A percentile compares a stretch with the other conserved stretches of the same genome.
These are phyloP conservation scores for Spongilla lacustris DNA, from an alignment of 37 sponge, comb jelly and placozoan genomes.

Conservation along the genomic window DNA sequence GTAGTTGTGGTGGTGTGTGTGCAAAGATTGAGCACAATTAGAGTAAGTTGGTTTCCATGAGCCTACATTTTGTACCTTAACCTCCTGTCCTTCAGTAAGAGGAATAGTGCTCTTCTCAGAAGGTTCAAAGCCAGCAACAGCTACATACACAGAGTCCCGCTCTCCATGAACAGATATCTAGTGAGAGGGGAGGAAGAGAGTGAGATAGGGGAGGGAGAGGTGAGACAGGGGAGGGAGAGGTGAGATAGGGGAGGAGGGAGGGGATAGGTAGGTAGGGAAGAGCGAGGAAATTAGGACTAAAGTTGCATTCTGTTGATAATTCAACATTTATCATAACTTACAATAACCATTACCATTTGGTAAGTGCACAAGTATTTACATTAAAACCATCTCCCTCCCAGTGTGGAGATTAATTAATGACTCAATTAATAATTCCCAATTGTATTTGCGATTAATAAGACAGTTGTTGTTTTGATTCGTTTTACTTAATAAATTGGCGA, in stretches of 20 bases:
- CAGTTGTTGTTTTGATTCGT: no score
- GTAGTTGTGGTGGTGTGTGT: neutral
- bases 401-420: no score
- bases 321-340: no score
- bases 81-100: slow-evolving; percentile 48
- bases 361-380: no score
- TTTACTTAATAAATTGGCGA: no score
- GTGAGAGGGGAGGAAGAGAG: neutral
- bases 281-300: no score
- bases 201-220: neutral
- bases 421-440: no score
- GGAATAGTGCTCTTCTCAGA: slow-evolving; percentile 41
- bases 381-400: no score
- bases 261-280: no score
- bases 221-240: neutral
- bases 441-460: no score
- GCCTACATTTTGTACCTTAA: slow-evolving; percentile 31
- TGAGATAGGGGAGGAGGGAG: neutral
- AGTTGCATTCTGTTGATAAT: no score
- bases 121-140: slow-evolving; percentile 57
- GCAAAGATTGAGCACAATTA: neutral
- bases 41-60: neutral
- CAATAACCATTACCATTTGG: no score
- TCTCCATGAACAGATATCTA: neutral
- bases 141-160: slow-evolving; percentile 21